Base-by-base conservation (phyloP, 2,888 invertebrate species). In the Brenthis ino region DNA sequence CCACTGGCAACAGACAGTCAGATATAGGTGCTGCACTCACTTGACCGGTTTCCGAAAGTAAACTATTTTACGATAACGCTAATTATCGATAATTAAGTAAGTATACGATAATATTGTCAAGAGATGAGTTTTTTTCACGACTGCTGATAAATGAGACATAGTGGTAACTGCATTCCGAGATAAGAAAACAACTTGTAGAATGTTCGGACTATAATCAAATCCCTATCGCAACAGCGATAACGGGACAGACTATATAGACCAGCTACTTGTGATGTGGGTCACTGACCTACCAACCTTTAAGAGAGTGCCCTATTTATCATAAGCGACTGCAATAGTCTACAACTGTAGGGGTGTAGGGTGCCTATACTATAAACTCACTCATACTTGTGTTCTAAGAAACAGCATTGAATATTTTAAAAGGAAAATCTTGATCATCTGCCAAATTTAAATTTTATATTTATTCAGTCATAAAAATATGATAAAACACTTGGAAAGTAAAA, bases 91-190 rank as follows among this genome's bases (percentile, higher is more conserved):
- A 66, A 69, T 71, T 67, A 70, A 69, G 68, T 75, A 73, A 75
- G 69, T 64, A 68, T 65, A 51, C 67, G 57, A 60, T 48, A 60
- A 64, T 67, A 64, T 66, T 37, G n/a, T 16, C n/a, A 57, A 57
- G 58, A 72, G 71, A 75, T 74, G 69, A 71, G 51, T 55, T 51
- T 69, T 73, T 85, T 86, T 80, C 72, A 85, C 84, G 82, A 82
- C 81, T 77, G 79, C 57, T 79, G 80, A 82, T 82, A 84, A 83
- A 79, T 80, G 82, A 80, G 78, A 80, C 82, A 80, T 83, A 84
- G 79, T 79, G 79, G 79, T 77, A 78, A 88, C 83, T 90, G 88
- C 88, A 89, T 86, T 83, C 80, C 79, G 79, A 84, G 86, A 90
- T 91, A 91, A 86, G 82, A 74, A 72, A 74, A 76, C 75, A 77